Evolutionary conservation across 1,140 invertebrate species (phyloP), one percentile per base, ranked within the genome.

Genomic region (Cephus cinctus): DNA sequence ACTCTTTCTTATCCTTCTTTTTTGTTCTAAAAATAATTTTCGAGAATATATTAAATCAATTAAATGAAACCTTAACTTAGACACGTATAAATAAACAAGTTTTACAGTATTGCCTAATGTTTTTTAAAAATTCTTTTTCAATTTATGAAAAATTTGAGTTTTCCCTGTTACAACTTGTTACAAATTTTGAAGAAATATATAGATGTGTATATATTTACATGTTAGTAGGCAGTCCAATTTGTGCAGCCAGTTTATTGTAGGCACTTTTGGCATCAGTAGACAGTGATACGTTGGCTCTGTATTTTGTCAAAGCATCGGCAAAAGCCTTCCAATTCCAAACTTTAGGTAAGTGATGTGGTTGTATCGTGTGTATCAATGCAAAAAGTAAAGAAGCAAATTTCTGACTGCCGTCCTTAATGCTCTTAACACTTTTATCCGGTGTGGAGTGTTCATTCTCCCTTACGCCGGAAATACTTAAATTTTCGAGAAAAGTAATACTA

Each of bases 371-470:
- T 15, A 82, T 47, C 8, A 79, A 43, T 14, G 47, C 57, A 20
- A 81, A 76, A 4, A 81, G 47, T 19, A 65, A 54, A n/a, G 49
- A 55, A 23, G 80, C 45, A 50, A 78, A 81, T 52, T 76, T 77
- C 42, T 81, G 74, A 22, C 55, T 63, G 0, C 74, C 53, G 36
- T 72, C 65, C 47, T 65, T 74, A 38, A 41, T 43, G 35, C n/a
- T 22, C 15, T n/a, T 30, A 31, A 38, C 36, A n/a, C n/a, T n/a
- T 39, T 61, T 51, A 21, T 47, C 50, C n/a, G 12, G 19, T 40
- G 21, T 35, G 15, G 11, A 56, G 43, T 69, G 65, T 9, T 61
- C 49, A 35, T 63, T 65, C 44, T 61, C 50, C 12, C n/a, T 43
- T 60, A 38, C 16, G 56, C 45, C 21, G 51, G n/a, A n/a, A n/a